Percentiles rank a stretch among this genome's conserved stretches.
Evolutionary conservation across 2,113 vertebrate species (phyloP).

Genomic region (Anolis carolinensis): DNA sequence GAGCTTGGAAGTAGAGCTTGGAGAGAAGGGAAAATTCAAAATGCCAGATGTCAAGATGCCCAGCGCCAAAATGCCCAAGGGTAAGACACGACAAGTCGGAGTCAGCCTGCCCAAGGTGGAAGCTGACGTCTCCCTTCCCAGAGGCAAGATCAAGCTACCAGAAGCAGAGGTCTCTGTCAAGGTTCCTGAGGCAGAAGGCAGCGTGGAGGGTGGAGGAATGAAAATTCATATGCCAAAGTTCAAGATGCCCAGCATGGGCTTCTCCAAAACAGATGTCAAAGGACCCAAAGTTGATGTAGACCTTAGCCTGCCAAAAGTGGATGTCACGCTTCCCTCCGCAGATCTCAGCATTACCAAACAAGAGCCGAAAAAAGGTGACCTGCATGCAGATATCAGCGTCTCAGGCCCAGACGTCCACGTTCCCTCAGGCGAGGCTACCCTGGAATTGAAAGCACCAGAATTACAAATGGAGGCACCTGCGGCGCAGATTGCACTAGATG

Average conservation of each 20-base stretch:
- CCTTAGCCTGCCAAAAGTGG: neutral
- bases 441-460: neutral
- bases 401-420: neutral
- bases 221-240: constrained; percentile 19
- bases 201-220: neutral
- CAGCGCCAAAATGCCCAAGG: fast-evolving
- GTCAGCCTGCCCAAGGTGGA: neutral
- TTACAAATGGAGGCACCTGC: fast-evolving
- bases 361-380: neutral
- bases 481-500: neutral
- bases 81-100: neutral
- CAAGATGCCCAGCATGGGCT: neutral
- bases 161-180: fast-evolving
- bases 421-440: neutral
- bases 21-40: neutral
- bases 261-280: constrained; percentile 5
- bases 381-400: neutral
- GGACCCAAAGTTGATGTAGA: neutral
- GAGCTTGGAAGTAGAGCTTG: neutral
- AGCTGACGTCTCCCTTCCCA: neutral
- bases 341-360: neutral
- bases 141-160: neutral
- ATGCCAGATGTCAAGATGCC: neutral
- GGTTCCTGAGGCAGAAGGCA: constrained; percentile 4
- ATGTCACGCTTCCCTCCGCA: neutral